Evolutionary conservation across 2,113 vertebrate genomes (phyloP).

Genomic region (Psephotus haematonotus): DNA sequence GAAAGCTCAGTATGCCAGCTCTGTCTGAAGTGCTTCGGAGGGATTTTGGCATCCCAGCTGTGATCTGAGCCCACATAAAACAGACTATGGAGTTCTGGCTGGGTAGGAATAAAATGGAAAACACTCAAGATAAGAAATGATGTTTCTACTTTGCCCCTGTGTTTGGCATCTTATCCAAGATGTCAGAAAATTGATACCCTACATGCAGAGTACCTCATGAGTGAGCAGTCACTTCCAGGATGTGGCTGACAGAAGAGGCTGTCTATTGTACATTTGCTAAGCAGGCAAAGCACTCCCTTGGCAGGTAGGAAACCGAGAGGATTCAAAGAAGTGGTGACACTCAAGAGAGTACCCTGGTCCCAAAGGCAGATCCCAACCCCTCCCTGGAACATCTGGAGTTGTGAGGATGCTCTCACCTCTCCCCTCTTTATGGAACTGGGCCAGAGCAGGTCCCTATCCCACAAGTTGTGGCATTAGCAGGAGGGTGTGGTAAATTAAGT

Average conservation of each 20-base stretch:
- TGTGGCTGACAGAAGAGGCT: background rate
- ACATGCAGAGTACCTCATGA: background rate
- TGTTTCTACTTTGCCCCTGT: background rate
- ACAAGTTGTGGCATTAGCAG: background rate
- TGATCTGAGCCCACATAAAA: background rate
- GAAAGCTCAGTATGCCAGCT: background rate
- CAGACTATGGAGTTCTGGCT: background rate
- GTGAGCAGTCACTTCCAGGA: background rate
- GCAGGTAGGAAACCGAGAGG: background rate
- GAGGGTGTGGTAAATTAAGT: background rate
- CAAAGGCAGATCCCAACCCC: background rate
- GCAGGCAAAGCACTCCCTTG: rapidly evolving
- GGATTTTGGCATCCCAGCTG: background rate
- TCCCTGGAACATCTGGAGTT: background rate
- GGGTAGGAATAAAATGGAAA: background rate
- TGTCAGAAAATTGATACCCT: background rate
- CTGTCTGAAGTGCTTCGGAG: background rate
- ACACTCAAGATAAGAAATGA: background rate
- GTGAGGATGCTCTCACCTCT: background rate
- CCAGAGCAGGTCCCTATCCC: background rate
- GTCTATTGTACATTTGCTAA: background rate
- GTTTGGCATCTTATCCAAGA: background rate
- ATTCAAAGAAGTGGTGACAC: background rate
- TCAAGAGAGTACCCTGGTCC: background rate
- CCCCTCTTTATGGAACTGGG: background rate